Evolutionary conservation across 2,888 invertebrate species (phyloP).

Genomic region (Aromia moschata): DNA sequence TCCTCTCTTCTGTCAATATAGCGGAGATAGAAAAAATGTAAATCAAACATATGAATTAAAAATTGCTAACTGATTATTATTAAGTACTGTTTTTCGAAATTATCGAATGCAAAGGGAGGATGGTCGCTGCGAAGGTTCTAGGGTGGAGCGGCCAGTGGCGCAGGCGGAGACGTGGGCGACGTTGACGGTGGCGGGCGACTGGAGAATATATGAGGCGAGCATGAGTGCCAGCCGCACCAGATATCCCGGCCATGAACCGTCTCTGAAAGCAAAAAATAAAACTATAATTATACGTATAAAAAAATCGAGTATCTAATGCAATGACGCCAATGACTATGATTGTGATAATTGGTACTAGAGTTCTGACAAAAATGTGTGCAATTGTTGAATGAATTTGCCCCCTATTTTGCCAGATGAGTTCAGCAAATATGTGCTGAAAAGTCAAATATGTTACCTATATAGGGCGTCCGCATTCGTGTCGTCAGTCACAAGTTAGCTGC

Average conservation of each 20-base stretch:
- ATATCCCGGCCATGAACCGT: slow-evolving; percentile 61
- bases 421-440: too few relatives aligned
- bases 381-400: too few relatives aligned
- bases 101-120: slow-evolving; percentile 20
- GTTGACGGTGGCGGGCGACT: slow-evolving; percentile 67
- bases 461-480: too few relatives aligned
- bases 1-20: slow-evolving; percentile 49
- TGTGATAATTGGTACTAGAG: too few relatives aligned
- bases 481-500: too few relatives aligned
- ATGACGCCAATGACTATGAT: too few relatives aligned
- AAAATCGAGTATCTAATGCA: too few relatives aligned
- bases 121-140: slow-evolving; percentile 26
- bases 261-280: slow-evolving; percentile 57
- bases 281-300: too few relatives aligned
- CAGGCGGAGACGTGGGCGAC: slow-evolving; percentile 64
- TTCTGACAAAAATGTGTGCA: too few relatives aligned
- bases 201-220: slow-evolving; percentile 60
- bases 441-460: too few relatives aligned
- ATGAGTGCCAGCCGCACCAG: slow-evolving; percentile 55
- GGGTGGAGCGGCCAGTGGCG: slow-evolving; percentile 50
- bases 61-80: slow-evolving; percentile 4
- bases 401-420: too few relatives aligned
- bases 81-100: slow-evolving; percentile 23
- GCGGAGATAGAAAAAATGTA: slow-evolving; percentile 49
- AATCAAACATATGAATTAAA: slow-evolving; percentile 17